Conservation (phyloP, 2,797 vertebrate genomes). For the Semaprochilodus insignis region DNA sequence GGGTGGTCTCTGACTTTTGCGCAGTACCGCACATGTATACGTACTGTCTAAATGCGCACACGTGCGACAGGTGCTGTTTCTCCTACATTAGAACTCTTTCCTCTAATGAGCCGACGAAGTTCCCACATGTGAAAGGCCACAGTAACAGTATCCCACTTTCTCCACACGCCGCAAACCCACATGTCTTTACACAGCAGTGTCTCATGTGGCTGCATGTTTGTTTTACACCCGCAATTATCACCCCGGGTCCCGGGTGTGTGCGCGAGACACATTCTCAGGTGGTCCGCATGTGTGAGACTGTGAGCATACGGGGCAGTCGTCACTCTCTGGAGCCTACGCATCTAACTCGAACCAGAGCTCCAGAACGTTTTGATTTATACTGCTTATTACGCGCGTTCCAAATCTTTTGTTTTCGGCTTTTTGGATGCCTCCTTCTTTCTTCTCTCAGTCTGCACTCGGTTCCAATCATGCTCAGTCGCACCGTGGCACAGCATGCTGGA, state of each 20-base stretch:
- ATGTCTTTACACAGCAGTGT: not conserved
- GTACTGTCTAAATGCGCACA: not conserved
- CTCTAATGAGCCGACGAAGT: constrained; percentile 25
- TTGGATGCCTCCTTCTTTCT: not conserved
- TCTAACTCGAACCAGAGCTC: constrained; percentile 30
- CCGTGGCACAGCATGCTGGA: not conserved
- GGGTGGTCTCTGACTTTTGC: too few relatives aligned
- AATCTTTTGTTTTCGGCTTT: constrained; percentile 29
- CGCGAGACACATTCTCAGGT: constrained; percentile 51
- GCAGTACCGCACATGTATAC: not conserved
- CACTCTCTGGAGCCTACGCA: not conserved
- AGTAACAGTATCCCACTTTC: constrained; percentile 31
- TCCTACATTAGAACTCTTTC: not conserved
- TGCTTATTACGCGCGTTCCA: not conserved
- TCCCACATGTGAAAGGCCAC: constrained; percentile 25
- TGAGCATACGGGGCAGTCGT: not conserved
- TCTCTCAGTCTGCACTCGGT: not conserved
- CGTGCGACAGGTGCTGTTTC: constrained; percentile 25
- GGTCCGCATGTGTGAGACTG: constrained; percentile 56
- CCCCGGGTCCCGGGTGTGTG: constrained; percentile 15
- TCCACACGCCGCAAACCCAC: constrained; percentile 22
- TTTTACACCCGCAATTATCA: constrained; percentile 50
- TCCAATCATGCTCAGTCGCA: constrained; percentile 14
- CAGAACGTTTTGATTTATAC: constrained; percentile 7
- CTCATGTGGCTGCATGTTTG: constrained; percentile 53